These are phyloP conservation scores for Equus quagga DNA, from an alignment of 2,113 vertebrate genomes.

Conservation along the genomic window DNA sequence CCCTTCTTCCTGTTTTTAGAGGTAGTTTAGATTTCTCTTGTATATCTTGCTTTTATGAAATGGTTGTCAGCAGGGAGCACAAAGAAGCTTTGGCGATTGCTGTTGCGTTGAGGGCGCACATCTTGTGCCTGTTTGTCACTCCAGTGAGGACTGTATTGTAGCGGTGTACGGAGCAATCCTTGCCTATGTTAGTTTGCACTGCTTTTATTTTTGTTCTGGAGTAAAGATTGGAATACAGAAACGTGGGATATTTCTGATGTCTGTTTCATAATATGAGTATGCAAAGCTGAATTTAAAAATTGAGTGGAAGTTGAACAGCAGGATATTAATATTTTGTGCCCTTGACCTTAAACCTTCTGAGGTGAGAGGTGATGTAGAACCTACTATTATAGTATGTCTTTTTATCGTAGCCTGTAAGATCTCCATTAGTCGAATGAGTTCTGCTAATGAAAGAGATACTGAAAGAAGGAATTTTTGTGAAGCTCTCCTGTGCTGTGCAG, in stretches of 20 bases:
- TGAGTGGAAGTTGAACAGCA: background rate
- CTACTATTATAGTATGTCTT: background rate
- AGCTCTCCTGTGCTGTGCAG: background rate
- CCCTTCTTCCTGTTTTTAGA: background rate
- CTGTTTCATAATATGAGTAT: background rate
- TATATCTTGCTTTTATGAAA: background rate
- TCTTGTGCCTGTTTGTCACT: background rate
- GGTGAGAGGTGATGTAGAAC: slow-evolving; percentile 17
- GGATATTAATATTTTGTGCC: background rate
- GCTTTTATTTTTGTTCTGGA: background rate
- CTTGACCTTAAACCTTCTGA: background rate
- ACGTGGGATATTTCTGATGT: background rate
- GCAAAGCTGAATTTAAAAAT: background rate
- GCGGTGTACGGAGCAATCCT: background rate
- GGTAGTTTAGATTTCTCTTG: background rate
- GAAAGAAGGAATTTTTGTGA: background rate
- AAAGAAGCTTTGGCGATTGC: background rate
- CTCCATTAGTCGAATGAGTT: background rate
- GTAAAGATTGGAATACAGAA: background rate
- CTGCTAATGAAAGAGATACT: background rate
- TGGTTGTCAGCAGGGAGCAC: background rate
- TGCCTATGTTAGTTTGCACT: background rate
- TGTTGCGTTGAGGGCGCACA: background rate
- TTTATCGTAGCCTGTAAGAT: background rate
- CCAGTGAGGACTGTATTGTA: background rate